phyloP scores from a whole-genome alignment of 2,888 invertebrate species.

The Pachymerium ferrugineum region DNA sequence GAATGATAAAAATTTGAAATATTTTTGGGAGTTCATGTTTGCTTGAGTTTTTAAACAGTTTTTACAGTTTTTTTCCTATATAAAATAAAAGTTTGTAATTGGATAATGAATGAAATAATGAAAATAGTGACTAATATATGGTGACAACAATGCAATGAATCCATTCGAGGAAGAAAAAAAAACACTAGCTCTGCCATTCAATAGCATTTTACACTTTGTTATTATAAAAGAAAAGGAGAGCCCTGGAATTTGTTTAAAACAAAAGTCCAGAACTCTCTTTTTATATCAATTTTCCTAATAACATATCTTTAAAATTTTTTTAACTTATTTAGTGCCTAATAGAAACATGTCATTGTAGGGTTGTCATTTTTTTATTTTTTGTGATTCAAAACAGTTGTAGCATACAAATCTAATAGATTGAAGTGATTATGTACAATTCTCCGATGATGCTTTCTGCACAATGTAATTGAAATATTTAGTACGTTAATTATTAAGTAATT shows the following conservation, averaged over 20 bases:
- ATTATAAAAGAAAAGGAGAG: no score
- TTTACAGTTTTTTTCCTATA: conserved; percentile 15
- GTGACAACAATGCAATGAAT: conserved; percentile 27
- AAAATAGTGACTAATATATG: background rate
- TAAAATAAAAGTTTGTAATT: background rate
- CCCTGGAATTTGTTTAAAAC: no score
- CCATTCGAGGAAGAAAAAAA: conserved; percentile 20
- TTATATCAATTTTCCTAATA: background rate
- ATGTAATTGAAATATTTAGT: conserved; percentile 22
- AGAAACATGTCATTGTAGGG: conserved; percentile 17
- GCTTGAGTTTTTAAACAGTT: background rate
- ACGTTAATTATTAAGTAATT: conserved; percentile 22
- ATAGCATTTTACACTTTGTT: conserved; percentile 20
- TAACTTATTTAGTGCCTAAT: conserved; percentile 7
- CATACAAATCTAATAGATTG: conserved; percentile 20
- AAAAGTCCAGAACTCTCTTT: no score
- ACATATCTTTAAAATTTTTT: conserved; percentile 3
- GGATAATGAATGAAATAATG: background rate
- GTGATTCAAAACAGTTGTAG: no score
- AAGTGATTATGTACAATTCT: conserved; percentile 27
- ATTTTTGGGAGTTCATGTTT: background rate
- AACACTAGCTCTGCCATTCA: conserved; percentile 5
- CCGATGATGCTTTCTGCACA: conserved; percentile 25
- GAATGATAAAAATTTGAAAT: background rate
- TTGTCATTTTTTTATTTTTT: conserved; percentile 17